Conservation (phyloP, 2,888 invertebrate genomes). For the Morinoia aosen region DNA sequence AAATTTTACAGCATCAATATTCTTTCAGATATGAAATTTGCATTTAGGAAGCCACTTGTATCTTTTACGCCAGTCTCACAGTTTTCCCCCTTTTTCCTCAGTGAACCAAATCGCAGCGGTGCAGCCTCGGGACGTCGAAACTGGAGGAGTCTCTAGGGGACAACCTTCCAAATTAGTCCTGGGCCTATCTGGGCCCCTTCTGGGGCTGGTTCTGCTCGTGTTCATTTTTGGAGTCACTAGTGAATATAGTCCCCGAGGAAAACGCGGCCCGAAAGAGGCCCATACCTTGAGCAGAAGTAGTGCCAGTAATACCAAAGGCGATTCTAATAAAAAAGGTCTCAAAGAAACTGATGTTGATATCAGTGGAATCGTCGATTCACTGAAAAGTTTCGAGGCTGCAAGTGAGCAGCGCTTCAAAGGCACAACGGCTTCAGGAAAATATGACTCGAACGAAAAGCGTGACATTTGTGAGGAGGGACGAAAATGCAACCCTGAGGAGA, state of each 20-base stretch:
- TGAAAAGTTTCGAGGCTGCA: not conserved
- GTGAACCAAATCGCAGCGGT: constrained; percentile 53
- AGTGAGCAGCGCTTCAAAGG: not conserved
- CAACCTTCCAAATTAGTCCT: constrained; percentile 18
- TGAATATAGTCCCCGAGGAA: not conserved
- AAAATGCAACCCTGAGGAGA: not conserved
- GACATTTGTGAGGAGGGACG: not conserved
- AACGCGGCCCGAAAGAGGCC: not conserved
- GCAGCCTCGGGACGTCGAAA: constrained; percentile 51
- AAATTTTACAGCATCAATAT: not conserved
- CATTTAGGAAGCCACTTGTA: not conserved
- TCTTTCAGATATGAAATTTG: not conserved
- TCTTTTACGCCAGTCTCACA: not conserved
- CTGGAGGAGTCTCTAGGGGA: not conserved
- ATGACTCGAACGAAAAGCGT: not conserved
- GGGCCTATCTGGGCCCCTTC: not conserved
- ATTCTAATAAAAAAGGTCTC: not conserved
- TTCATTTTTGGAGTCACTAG: not conserved
- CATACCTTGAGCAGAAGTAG: not conserved
- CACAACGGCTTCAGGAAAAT: not conserved
- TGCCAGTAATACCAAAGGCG: not conserved
- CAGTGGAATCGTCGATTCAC: not conserved
- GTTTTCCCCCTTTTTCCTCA: not conserved
- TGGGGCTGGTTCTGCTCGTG: constrained; percentile 29
- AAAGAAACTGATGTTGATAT: not conserved